Evolutionary conservation across 1,140 invertebrate genomes (phyloP).

Genomic region (Parapsyche elsis): DNA sequence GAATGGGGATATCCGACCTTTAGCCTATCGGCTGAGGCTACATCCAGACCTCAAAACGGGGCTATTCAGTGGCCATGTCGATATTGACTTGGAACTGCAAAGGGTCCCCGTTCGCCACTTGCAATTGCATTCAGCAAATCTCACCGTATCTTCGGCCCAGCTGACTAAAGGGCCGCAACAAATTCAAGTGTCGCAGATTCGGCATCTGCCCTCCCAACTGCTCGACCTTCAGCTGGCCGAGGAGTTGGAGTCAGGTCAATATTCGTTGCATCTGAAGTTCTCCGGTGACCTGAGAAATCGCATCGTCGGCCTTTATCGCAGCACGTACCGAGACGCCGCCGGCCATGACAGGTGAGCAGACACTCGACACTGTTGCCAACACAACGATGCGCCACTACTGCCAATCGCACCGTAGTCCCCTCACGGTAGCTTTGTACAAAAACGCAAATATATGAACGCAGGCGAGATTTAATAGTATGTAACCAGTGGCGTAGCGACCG

Average conservation of each 20-base stretch:
- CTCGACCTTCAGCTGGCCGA: slow-evolving; percentile 68
- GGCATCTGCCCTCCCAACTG: slow-evolving; percentile 31
- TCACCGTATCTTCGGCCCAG: background rate
- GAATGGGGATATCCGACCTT: background rate
- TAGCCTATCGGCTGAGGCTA: slow-evolving; percentile 1
- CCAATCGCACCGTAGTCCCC: too few species aligned
- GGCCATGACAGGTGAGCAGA: slow-evolving; percentile 71
- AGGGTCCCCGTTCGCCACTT: background rate
- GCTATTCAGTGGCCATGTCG: background rate
- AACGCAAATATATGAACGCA: too few species aligned
- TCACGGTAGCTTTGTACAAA: too few species aligned
- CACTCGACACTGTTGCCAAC: background rate
- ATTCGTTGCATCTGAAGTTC: slow-evolving; percentile 75
- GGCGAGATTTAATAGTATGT: too few species aligned
- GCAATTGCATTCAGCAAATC: background rate
- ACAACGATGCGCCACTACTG: background rate
- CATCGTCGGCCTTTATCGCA: slow-evolving; percentile 84
- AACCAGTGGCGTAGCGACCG: too few species aligned
- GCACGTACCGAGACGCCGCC: slow-evolving; percentile 72
- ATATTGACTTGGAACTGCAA: background rate
- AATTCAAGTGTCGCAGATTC: too few species aligned
- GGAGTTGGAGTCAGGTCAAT: slow-evolving; percentile 70
- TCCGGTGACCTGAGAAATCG: slow-evolving; percentile 74
- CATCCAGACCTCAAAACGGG: slow-evolving; percentile 8
- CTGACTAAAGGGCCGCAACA: background rate